Percentiles rank a stretch among this genome's conserved stretches.
Evolutionary conservation across 2,113 vertebrate species (phyloP).

Genomic region (Gymnorhina tibicen): DNA sequence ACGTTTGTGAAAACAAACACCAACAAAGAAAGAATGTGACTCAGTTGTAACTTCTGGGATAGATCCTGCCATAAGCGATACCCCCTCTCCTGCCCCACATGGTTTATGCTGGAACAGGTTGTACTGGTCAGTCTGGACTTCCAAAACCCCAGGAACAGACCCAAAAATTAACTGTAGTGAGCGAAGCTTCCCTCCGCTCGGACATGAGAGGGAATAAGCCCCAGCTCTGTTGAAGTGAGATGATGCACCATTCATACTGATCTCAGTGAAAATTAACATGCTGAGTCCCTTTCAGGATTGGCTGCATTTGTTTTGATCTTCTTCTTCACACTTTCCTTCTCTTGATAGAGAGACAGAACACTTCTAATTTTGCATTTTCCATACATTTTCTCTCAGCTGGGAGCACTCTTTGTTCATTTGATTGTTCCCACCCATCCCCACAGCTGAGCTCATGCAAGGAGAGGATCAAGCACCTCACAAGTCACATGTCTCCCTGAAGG

Average conservation of each 20-base stretch:
- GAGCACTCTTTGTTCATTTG: not conserved
- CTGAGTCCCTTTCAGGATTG: not conserved
- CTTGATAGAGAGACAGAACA: not conserved
- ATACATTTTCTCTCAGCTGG: not conserved
- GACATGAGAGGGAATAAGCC: not conserved
- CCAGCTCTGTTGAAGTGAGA: not conserved
- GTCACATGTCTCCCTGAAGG: not conserved
- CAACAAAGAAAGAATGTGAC: not conserved
- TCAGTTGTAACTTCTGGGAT: not conserved
- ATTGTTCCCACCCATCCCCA: not conserved
- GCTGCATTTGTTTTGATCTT: not conserved
- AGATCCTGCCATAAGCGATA: rapidly evolving
- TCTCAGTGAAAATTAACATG: not conserved
- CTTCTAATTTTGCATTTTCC: not conserved
- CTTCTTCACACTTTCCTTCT: not conserved
- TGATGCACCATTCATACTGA: not conserved
- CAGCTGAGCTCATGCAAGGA: not conserved
- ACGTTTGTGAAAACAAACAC: not conserved
- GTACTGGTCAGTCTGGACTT: not conserved
- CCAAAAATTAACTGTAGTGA: not conserved
- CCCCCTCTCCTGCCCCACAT: rapidly evolving
- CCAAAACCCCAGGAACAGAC: not conserved
- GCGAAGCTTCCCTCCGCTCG: not conserved
- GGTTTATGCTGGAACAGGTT: not conserved
- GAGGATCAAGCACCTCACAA: not conserved